Conservation (phyloP, 1,140 invertebrate genomes). For the Delia radicum region DNA sequence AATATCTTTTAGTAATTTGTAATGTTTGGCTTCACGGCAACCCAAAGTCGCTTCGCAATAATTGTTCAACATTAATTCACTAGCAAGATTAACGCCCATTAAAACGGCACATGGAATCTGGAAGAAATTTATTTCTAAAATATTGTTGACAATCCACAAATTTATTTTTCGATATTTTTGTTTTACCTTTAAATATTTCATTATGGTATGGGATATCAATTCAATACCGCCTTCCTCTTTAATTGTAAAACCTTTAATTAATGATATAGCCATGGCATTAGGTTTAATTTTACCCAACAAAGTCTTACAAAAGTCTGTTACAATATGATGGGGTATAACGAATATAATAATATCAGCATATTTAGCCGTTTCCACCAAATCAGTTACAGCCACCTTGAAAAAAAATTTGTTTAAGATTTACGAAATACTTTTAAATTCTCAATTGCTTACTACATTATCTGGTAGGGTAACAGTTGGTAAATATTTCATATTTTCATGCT, state of each 20-base stretch:
- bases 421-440: not conserved
- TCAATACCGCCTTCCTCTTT: slow-evolving; percentile 41
- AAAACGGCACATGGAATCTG: slow-evolving; percentile 46
- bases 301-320: slow-evolving; percentile 42
- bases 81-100: slow-evolving; percentile 44
- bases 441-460: slow-evolving; percentile 36
- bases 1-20: slow-evolving; percentile 37
- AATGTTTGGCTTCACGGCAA: slow-evolving; percentile 44
- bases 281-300: slow-evolving; percentile 45
- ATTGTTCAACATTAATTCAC: slow-evolving; percentile 36
- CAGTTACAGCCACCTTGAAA: slow-evolving; percentile 34
- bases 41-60: slow-evolving; percentile 44
- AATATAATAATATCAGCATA: slow-evolving; percentile 45
- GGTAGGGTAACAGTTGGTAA: slow-evolving; percentile 42
- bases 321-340: slow-evolving; percentile 41
- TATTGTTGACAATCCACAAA: not conserved
- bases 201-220: slow-evolving; percentile 43
- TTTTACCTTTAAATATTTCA: slow-evolving; percentile 41
- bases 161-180: not conserved
- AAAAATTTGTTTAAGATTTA: slow-evolving; percentile 13
- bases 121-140: not conserved
- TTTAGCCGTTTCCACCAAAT: slow-evolving; percentile 40
- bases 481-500: slow-evolving; percentile 43
- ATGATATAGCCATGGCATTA: slow-evolving; percentile 40
- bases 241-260: slow-evolving; percentile 43